Percentiles rank a stretch among this genome's conserved stretches.
phyloP scores from a whole-genome alignment of 2,113 vertebrate genomes.

The Calonectris borealis region DNA sequence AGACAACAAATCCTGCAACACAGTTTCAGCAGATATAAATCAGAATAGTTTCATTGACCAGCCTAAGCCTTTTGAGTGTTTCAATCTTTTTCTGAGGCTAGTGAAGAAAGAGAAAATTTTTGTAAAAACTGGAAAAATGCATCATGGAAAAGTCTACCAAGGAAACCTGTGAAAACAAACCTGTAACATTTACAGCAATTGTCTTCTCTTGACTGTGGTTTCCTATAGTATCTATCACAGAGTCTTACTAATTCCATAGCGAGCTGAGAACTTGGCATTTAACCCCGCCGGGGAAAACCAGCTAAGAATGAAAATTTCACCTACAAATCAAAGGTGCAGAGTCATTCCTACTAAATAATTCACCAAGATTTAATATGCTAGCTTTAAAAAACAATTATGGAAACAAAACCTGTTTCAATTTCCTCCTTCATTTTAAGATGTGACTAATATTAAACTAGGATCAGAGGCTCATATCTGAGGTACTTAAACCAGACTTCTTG shows the following conservation, averaged over 20 bases:
- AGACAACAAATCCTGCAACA: background rate
- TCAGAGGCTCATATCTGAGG: slow-evolving; percentile 19
- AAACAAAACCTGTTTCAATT: slow-evolving; percentile 44
- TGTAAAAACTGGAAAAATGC: background rate
- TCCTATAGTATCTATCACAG: background rate
- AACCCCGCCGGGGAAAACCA: slow-evolving; percentile 30
- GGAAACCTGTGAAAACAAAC: background rate
- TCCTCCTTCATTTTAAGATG: slow-evolving; percentile 44
- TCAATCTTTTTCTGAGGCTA: background rate
- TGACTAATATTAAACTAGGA: slow-evolving; percentile 51
- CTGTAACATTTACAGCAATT: background rate
- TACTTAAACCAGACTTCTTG: background rate
- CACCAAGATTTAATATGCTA: slow-evolving; percentile 42
- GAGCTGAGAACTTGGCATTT: slow-evolving; percentile 27
- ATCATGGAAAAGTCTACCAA: background rate
- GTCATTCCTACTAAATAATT: slow-evolving; percentile 45
- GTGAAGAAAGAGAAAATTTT: background rate
- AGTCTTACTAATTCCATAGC: slow-evolving; percentile 29
- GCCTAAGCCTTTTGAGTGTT: background rate
- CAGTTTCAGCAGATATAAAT: background rate
- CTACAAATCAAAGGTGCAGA: slow-evolving; percentile 56
- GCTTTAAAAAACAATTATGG: slow-evolving; percentile 51
- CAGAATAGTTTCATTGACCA: background rate
- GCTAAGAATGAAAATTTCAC: slow-evolving; percentile 51
- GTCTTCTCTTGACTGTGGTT: background rate